A percentile compares a stretch with the other conserved stretches of the same genome.
phyloP scores from a whole-genome alignment of 2,888 invertebrate species.

The Agapetus fuscipes region DNA sequence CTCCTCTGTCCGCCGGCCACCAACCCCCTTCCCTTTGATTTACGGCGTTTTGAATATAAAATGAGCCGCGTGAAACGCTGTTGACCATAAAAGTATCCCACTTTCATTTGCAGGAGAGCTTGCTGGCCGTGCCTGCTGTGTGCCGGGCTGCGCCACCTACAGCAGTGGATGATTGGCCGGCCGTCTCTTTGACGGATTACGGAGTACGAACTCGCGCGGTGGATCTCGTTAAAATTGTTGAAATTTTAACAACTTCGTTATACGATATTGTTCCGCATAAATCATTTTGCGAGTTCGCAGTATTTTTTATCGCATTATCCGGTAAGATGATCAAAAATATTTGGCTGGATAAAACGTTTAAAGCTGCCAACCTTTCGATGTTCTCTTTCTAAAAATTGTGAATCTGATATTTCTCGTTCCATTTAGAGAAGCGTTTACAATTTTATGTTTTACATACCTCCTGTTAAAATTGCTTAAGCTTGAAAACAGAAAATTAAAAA shows the following conservation, averaged over 20 bases:
- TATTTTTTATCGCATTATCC: neutral
- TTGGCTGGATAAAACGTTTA: no score
- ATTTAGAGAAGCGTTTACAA: no score
- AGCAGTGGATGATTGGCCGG: neutral
- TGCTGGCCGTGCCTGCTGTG: neutral
- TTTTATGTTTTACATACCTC: no score
- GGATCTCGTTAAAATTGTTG: conserved; percentile 11
- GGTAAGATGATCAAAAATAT: no score
- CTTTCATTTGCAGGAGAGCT: neutral
- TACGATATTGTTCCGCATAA: neutral
- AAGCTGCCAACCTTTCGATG: no score
- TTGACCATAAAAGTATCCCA: neutral
- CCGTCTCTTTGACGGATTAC: conserved; percentile 10
- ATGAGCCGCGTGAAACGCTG: conserved; percentile 8
- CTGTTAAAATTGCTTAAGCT: no score
- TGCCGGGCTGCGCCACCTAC: no score
- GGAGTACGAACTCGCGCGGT: conserved; percentile 3
- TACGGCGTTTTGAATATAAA: conserved; percentile 1
- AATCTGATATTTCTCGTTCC: no score
- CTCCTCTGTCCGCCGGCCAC: neutral
- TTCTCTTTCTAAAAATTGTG: no score
- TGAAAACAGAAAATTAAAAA: no score
- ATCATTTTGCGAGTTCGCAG: neutral
- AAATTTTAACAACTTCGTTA: conserved; percentile 11
- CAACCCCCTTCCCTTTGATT: neutral